Evolutionary conservation across 1,140 invertebrate genomes (phyloP).

Genomic region (Oedothorax gibbosus): DNA sequence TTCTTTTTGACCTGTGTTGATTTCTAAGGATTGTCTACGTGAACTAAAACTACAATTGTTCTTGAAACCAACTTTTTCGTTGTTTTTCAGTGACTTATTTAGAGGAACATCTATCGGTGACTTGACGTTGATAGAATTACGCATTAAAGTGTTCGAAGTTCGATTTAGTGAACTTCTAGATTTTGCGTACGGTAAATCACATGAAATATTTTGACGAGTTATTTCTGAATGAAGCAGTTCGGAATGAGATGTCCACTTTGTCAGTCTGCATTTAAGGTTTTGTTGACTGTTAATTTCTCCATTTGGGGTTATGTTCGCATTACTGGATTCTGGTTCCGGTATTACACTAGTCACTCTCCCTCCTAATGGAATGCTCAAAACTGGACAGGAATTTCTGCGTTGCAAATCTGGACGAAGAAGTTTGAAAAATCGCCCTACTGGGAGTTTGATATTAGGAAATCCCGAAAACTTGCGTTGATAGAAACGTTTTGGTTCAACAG

Average conservation of each 20-base stretch:
- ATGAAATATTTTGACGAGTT: neutral
- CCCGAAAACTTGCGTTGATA: slow-evolving; percentile 47
- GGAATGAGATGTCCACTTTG: slow-evolving; percentile 49
- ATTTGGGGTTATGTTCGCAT: neutral
- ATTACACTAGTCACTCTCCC: neutral
- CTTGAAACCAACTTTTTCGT: neutral
- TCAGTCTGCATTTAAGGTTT: slow-evolving; percentile 10
- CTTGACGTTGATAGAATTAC: neutral
- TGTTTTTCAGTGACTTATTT: neutral
- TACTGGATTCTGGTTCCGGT: slow-evolving; percentile 10
- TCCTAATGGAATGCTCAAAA: slow-evolving; percentile 13
- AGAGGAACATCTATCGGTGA: neutral
- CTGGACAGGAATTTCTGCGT: slow-evolving; percentile 49
- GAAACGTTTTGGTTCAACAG: slow-evolving; percentile 43
- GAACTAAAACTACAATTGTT: neutral
- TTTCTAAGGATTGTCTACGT: neutral
- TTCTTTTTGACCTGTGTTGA: neutral
- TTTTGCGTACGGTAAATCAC: too few species aligned
- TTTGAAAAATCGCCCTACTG: slow-evolving; percentile 40
- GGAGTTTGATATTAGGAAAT: slow-evolving; percentile 29
- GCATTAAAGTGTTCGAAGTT: too few species aligned
- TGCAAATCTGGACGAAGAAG: slow-evolving; percentile 28
- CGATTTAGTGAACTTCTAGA: too few species aligned
- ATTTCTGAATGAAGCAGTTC: slow-evolving; percentile 19
- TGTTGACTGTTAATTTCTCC: neutral